Base-by-base conservation (phyloP, 2,888 invertebrate genomes). In the Metalampra italica region DNA sequence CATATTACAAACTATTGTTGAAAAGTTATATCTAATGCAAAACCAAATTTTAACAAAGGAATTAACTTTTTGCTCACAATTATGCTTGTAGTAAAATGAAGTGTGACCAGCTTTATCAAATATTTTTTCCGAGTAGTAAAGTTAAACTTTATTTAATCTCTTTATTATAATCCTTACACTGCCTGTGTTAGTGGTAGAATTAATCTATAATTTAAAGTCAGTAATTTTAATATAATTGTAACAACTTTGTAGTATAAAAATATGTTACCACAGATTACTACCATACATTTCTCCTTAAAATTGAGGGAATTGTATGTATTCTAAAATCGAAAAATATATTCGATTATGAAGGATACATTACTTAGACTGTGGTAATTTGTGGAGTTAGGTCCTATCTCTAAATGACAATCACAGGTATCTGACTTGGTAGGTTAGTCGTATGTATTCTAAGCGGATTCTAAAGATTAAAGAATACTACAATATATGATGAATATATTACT, bases 131-230 rank as follows among this genome's bases (percentile, higher is more conserved):
- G n/a, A 36, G 5, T 36, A 36, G 36, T n/a, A n/a, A n/a, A n/a
- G 36, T 7, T n/a, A 36, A 39, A 15, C 4, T 14, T 13, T 14
- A 13, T 37, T 45, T 44, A 13, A 22, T 36, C n/a, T 43, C 34
- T 53, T 52, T 46, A 42, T 45, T 50, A 50, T 55, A 52, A 30
- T 46, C 44, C 41, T 49, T 45, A 50, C 57, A 57, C 57, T 57
- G 57, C 57, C 57, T 52, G 51, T 52, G 12, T 46, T 52, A 52
- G 48, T 36, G 42, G 29, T 57, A 57, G 51, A 52, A 46, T 44
- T 15, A 39, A 9, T 22, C 22, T 22, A 14, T 39, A 39, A 14
- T n/a, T 8, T 44, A 34, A 49, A 53, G 49, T 50, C 44, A 49
- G 38, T 47, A 52, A 14, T 39, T 39, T 7, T 39, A 39, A 39